These are phyloP conservation scores for Sander lucioperca DNA, from an alignment of 2,113 vertebrate genomes.

Conservation along the genomic window DNA sequence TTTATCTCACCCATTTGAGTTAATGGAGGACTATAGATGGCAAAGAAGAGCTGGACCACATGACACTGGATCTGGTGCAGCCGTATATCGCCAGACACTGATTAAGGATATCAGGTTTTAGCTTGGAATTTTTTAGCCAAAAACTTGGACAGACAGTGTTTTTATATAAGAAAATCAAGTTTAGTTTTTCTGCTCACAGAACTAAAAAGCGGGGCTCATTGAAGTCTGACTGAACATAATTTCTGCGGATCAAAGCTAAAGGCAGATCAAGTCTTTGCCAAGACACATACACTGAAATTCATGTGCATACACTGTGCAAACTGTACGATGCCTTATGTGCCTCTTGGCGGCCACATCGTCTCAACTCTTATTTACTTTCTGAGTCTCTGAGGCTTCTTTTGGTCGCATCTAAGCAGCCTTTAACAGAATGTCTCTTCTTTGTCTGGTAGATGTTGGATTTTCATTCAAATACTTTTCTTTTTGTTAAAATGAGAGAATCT, in stretches of 20 bases:
- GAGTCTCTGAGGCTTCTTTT: background rate
- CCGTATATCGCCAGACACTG: background rate
- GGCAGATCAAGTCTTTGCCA: slow-evolving; percentile 6
- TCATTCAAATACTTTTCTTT: background rate
- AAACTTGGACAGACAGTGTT: slow-evolving; percentile 19
- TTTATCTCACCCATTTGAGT: slow-evolving; percentile 32
- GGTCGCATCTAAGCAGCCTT: slow-evolving; percentile 15
- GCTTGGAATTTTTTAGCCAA: slow-evolving; percentile 17
- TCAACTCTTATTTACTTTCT: slow-evolving; percentile 1
- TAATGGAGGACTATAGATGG: background rate
- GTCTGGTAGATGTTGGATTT: background rate
- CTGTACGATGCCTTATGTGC: slow-evolving; percentile 13
- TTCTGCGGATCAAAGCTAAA: slow-evolving; percentile 19
- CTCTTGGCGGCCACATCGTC: background rate
- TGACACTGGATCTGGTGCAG: slow-evolving; percentile 6
- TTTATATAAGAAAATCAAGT: no score
- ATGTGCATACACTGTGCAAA: background rate
- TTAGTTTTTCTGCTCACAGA: slow-evolving; percentile 7
- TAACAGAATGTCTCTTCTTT: background rate
- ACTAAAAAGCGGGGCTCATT: background rate
- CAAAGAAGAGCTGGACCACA: slow-evolving; percentile 15
- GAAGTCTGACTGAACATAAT: slow-evolving; percentile 31
- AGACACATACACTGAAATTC: background rate
- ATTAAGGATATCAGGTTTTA: slow-evolving; percentile 33
- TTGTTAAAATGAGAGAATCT: background rate